These are phyloP conservation scores for Panagrolaimus sp. DNA, from an alignment of 1,140 invertebrate species.

Conservation along the genomic window DNA sequence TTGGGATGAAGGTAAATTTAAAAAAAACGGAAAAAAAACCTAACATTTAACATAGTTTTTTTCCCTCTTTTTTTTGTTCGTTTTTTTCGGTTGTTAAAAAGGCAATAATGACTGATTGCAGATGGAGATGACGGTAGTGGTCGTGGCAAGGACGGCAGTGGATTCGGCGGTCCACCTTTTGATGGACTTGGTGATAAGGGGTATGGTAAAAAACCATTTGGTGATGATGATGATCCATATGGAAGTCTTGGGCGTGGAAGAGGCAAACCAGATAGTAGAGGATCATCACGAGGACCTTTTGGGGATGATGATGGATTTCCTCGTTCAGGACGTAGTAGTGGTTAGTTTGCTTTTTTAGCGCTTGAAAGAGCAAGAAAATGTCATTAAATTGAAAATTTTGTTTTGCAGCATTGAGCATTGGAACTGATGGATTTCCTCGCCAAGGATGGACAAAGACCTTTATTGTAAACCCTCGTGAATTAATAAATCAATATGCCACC, in stretches of 20 bases:
- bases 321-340: not conserved
- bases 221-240: not conserved
- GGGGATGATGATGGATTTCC: slow-evolving; percentile 7
- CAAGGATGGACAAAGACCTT: slow-evolving; percentile 52
- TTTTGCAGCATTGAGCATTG: slow-evolving; percentile 31
- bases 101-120: too few relatives aligned
- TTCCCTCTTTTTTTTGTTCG: too few relatives aligned
- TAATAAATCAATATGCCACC: slow-evolving; percentile 56
- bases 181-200: slow-evolving; percentile 14
- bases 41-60: too few relatives aligned
- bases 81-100: too few relatives aligned
- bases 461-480: slow-evolving; percentile 53
- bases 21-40: not conserved
- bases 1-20: slow-evolving; percentile 31
- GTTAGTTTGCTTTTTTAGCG: not conserved
- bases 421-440: slow-evolving; percentile 37
- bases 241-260: not conserved
- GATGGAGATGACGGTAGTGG: slow-evolving; percentile 14
- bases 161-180: slow-evolving; percentile 16
- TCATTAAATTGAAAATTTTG: not conserved
- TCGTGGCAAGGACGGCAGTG: not conserved
- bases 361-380: not conserved
- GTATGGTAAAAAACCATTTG: not conserved
- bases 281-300: not conserved
- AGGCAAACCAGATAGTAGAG: not conserved